Percentiles rank a stretch among this genome's conserved stretches.
These are phyloP conservation scores for Panagrolaimus sp. DNA, from an alignment of 1,140 invertebrate species.

Conservation along the genomic window DNA sequence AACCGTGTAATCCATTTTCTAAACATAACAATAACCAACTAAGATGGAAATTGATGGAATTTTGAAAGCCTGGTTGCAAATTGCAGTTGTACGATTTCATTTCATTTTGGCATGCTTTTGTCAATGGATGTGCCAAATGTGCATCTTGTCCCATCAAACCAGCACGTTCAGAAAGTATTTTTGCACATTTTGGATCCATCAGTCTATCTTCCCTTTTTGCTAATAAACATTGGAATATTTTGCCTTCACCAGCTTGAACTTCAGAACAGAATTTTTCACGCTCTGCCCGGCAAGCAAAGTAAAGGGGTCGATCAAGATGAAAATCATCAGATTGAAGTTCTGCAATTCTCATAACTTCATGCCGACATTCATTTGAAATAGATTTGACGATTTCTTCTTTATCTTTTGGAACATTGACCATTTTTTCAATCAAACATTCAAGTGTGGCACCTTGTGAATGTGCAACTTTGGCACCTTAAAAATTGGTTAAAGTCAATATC, in stretches of 20 bases:
- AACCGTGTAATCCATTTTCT: slow-evolving; percentile 75
- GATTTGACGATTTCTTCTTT: slow-evolving; percentile 51
- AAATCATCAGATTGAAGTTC: slow-evolving; percentile 86
- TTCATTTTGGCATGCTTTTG: slow-evolving; percentile 80
- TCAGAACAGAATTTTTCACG: slow-evolving; percentile 66
- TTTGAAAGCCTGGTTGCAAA: slow-evolving; percentile 51
- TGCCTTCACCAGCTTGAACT: slow-evolving; percentile 66
- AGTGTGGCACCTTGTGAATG: slow-evolving; percentile 38
- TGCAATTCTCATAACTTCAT: slow-evolving; percentile 74
- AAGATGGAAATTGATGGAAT: slow-evolving; percentile 64
- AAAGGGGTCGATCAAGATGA: slow-evolving; percentile 77
- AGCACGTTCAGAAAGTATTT: slow-evolving; percentile 77
- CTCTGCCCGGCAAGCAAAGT: slow-evolving; percentile 80
- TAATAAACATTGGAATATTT: slow-evolving; percentile 85
- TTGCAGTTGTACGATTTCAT: slow-evolving; percentile 71
- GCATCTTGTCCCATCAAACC: slow-evolving; percentile 84
- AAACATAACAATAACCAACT: slow-evolving; percentile 85
- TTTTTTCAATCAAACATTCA: slow-evolving; percentile 66
- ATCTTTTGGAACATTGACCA: slow-evolving; percentile 66
- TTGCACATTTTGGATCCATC: slow-evolving; percentile 70
- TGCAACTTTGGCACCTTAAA: background rate
- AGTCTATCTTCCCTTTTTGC: slow-evolving; percentile 73
- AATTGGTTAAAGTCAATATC: background rate
- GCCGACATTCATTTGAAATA: slow-evolving; percentile 66
- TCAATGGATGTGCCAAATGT: slow-evolving; percentile 78